phyloP scores from a whole-genome alignment of 2,113 vertebrate species.

The Cricetomys ansorgei region DNA sequence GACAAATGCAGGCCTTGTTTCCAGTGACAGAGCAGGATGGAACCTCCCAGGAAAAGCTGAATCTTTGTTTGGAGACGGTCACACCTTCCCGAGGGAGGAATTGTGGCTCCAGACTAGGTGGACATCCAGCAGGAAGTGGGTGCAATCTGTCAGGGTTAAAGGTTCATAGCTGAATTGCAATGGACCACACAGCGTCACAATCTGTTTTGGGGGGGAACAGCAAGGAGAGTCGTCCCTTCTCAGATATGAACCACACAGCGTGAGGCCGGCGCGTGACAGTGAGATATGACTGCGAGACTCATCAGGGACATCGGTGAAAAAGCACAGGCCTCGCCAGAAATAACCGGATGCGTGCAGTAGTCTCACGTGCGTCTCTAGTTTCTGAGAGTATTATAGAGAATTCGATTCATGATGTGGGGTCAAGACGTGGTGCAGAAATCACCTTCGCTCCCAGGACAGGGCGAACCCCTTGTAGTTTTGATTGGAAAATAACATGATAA shows the following conservation, averaged over 20 bases:
- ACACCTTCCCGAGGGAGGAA: neutral
- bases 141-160: neutral
- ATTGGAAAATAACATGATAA: neutral
- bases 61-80: neutral
- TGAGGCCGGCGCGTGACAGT: neutral
- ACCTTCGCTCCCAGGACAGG: neutral
- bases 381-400: neutral
- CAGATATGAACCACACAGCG: fast-evolving
- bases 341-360: neutral
- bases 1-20: neutral
- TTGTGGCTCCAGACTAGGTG: neutral
- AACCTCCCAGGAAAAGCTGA: neutral
- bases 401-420: neutral
- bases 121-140: neutral
- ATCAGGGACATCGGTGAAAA: neutral
- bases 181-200: neutral
- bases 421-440: neutral
- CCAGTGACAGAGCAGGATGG: neutral
- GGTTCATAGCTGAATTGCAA: neutral
- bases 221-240: neutral
- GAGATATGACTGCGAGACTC: neutral
- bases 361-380: neutral
- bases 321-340: neutral
- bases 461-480: neutral
- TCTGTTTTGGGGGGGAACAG: neutral